phyloP scores from a whole-genome alignment of 2,888 invertebrate species.

The Polyploca ridens region DNA sequence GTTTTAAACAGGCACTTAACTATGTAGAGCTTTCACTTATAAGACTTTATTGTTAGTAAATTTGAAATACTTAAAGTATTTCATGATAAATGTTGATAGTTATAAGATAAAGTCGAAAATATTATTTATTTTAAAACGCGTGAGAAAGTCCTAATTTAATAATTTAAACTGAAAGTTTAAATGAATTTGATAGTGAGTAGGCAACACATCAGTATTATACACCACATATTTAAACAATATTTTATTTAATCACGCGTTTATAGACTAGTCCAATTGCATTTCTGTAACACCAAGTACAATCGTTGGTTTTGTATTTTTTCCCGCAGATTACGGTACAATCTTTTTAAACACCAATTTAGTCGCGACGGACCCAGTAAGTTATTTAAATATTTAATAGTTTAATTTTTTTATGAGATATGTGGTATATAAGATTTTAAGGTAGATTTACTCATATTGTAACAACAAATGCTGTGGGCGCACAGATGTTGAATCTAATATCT shows the following conservation, averaged over 20 bases:
- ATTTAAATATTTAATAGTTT: constrained; percentile 18
- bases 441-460: constrained; percentile 45
- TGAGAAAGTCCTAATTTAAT: constrained; percentile 6
- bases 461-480: constrained; percentile 22
- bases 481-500: neutral
- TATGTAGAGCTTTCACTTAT: constrained; percentile 5
- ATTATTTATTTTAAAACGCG: neutral
- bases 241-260: constrained; percentile 10
- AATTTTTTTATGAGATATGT: constrained; percentile 39
- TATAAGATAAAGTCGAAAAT: neutral
- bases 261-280: constrained; percentile 35
- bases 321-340: neutral
- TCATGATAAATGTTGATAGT: neutral
- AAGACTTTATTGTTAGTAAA: neutral
- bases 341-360: constrained; percentile 13
- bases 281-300: neutral
- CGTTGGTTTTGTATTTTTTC: constrained; percentile 13
- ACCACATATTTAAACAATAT: constrained; percentile 48
- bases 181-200: constrained; percentile 40
- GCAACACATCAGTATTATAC: constrained; percentile 67
- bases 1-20: neutral
- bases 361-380: constrained; percentile 19
- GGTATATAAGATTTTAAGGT: constrained; percentile 47
- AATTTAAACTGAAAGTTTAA: constrained; percentile 26
- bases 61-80: constrained; percentile 1